Evolutionary conservation across 2,888 invertebrate species (phyloP), one percentile per base, ranked within the genome.

Genomic region (Ophion slaviceki): DNA sequence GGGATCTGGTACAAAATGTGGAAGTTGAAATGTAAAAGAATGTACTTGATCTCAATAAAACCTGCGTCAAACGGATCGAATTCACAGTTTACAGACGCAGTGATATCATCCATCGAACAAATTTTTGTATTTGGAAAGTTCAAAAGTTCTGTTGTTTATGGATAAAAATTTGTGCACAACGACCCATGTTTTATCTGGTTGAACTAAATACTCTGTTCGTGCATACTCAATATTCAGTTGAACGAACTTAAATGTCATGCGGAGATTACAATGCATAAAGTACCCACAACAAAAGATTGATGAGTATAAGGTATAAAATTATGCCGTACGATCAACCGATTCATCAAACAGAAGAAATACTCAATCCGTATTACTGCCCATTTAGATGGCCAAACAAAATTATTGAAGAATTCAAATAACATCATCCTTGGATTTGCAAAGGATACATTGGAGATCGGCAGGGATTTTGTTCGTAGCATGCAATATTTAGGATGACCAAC

Each of bases 91-190:
- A n/a, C 36, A 66, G 32, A 66, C 68, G 11, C 68, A 68, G n/a
- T 68, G 5, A 68, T 47, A 47, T 68, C 47, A 47, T 68, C 36
- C 47, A 47, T 68, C 47, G 45, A 68, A 68, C 17, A 68, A 68
- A 47, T 45, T 68, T 20, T 47, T n/a, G 45, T 68, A 8, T 17
- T 47, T 8, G 45, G n/a, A 2, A 68, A 0, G 36, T 45, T 47
- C 24, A n/a, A 47, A 68, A 17, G n/a, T n/a, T 14, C 0, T 64
- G 32, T 64, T 64, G 14, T 17, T 32, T 64, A 17, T 2, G 7
- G 24, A 20, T 20, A 61, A n/a, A 61, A 20, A 61, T 61, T 61
- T 61, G 7, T 61, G 61, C 20, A 32, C 28, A 14, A 36, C 36
- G 14, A 11, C 11, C 20, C 36, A 64, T 64, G 64, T 32, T 64